phyloP scores from a whole-genome alignment of 2,113 vertebrate genomes.

The Eleginops maclovinus region DNA sequence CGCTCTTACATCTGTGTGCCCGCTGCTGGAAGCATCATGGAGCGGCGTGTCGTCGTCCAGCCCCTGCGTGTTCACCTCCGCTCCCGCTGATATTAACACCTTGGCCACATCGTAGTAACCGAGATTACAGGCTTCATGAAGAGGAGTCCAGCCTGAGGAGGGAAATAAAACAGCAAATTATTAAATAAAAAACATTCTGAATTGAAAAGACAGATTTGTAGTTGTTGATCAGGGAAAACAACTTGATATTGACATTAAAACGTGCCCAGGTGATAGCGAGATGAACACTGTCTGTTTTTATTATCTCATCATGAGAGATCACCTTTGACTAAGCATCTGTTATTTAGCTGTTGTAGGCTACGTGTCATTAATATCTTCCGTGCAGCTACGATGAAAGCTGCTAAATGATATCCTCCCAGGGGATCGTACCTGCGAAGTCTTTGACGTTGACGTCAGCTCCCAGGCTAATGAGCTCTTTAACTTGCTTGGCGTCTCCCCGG shows the following conservation, averaged over 20 bases:
- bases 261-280: not conserved
- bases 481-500: slow-evolving; percentile 95
- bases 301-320: not conserved
- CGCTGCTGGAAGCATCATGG: slow-evolving; percentile 97
- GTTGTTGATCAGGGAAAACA: not conserved
- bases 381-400: slow-evolving; percentile 25
- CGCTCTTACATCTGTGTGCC: slow-evolving; percentile 91
- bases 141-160: slow-evolving; percentile 93
- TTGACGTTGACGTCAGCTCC: slow-evolving; percentile 98
- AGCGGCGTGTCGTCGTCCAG: slow-evolving; percentile 98
- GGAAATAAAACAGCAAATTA: slow-evolving; percentile 1
- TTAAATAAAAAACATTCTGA: not conserved
- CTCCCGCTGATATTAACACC: slow-evolving; percentile 94
- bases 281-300: not conserved
- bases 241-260: not conserved
- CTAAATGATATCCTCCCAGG: not conserved
- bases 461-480: slow-evolving; percentile 95
- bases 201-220: not conserved
- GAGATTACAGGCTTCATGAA: slow-evolving; percentile 98
- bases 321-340: slow-evolving; percentile 28
- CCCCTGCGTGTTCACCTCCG: slow-evolving; percentile 97
- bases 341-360: slow-evolving; percentile 18
- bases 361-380: slow-evolving; percentile 17
- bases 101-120: slow-evolving; percentile 98
- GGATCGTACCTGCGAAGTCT: slow-evolving; percentile 93